Evolutionary conservation across 2,888 invertebrate species (phyloP).

Genomic region (Drosophila subquinaria): DNA sequence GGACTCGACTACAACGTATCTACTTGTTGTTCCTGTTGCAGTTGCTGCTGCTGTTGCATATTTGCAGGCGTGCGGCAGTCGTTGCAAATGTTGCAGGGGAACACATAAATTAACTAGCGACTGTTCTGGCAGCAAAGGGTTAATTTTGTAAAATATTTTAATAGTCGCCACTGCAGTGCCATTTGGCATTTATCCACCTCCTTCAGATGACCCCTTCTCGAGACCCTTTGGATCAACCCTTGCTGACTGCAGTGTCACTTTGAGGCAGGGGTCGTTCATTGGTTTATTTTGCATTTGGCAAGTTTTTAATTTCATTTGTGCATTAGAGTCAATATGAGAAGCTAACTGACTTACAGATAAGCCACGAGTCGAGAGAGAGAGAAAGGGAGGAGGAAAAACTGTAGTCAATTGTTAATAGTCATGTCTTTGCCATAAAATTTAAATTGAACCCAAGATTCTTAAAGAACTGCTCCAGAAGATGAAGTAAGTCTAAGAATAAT

Average conservation of each 20-base stretch:
- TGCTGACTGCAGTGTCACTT: slow-evolving; percentile 2
- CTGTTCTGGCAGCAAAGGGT: slow-evolving; percentile 57
- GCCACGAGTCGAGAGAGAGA: slow-evolving; percentile 1
- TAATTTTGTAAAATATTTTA: slow-evolving; percentile 75
- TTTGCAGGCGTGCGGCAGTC: slow-evolving; percentile 60
- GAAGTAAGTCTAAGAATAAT: slow-evolving; percentile 36
- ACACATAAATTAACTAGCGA: slow-evolving; percentile 64
- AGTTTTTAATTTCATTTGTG: slow-evolving; percentile 64
- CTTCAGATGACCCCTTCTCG: background rate
- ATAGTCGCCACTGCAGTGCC: slow-evolving; percentile 59
- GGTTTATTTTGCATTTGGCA: slow-evolving; percentile 67
- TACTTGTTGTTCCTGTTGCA: slow-evolving; percentile 9
- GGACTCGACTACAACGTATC: background rate
- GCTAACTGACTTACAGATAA: slow-evolving; percentile 38
- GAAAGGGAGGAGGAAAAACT: background rate
- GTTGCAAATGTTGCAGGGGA: slow-evolving; percentile 49
- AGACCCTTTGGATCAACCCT: slow-evolving; percentile 33
- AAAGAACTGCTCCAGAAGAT: slow-evolving; percentile 5
- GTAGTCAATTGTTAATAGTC: background rate
- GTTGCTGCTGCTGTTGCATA: slow-evolving; percentile 45
- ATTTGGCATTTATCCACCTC: slow-evolving; percentile 29
- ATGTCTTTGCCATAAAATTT: slow-evolving; percentile 11
- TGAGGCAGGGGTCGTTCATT: slow-evolving; percentile 47
- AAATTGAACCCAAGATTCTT: slow-evolving; percentile 10
- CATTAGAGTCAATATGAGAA: slow-evolving; percentile 57